Conservation (phyloP, 2,888 invertebrate species). For the Strigamia maritima region DNA sequence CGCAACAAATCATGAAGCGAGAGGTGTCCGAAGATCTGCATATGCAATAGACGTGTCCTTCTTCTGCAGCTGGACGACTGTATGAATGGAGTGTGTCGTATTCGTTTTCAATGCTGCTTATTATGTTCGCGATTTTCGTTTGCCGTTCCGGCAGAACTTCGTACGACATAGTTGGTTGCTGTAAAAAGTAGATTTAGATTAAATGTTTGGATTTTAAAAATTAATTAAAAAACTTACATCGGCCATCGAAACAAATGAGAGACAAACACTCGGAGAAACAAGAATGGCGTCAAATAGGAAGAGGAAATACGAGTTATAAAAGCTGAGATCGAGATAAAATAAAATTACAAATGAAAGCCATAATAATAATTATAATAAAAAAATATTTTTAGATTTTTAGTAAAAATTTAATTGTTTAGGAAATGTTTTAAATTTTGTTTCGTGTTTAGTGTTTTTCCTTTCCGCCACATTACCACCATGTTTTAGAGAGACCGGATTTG, state of each 20-base stretch:
- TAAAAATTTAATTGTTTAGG: neutral
- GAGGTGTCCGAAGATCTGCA: conserved; percentile 90
- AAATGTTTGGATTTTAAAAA: too few species aligned
- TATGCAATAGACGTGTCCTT: conserved; percentile 72
- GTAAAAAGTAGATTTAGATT: too few species aligned
- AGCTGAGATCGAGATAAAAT: neutral
- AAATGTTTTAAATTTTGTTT: neutral
- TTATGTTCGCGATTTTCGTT: conserved; percentile 43
- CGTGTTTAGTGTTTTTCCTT: neutral
- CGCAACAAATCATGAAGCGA: conserved; percentile 97
- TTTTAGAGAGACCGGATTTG: neutral
- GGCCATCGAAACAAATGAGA: too few species aligned
- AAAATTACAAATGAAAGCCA: neutral
- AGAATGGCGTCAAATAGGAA: neutral
- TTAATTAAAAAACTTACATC: too few species aligned
- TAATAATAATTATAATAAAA: neutral
- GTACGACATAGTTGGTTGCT: conserved; percentile 57
- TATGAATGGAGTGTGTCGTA: conserved; percentile 40
- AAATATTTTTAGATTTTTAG: too few species aligned
- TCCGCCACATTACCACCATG: neutral
- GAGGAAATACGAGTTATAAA: neutral
- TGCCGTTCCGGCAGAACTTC: conserved; percentile 77
- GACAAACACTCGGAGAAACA: too few species aligned
- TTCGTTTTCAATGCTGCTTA: conserved; percentile 39
- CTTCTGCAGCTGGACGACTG: conserved; percentile 39